A percentile compares a stretch with the other conserved stretches of the same genome.
phyloP scores from a whole-genome alignment of 2,888 invertebrate species.

The Glaucopsyche alexis region DNA sequence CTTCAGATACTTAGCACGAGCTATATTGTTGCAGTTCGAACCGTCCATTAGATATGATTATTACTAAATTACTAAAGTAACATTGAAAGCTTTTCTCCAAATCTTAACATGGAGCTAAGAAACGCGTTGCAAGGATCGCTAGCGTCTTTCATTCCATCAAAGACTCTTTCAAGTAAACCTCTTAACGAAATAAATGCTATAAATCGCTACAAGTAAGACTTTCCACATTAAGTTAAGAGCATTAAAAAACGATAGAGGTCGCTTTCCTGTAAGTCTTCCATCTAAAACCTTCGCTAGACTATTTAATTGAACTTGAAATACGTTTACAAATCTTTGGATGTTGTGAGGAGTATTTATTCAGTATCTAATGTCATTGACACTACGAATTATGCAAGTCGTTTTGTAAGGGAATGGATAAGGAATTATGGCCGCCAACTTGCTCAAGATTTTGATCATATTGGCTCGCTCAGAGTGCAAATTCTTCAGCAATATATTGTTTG shows the following conservation, averaged over 20 bases:
- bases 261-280: constrained; percentile 50
- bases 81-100: too few species aligned
- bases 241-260: constrained; percentile 59
- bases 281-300: background rate
- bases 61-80: too few species aligned
- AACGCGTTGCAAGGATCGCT: constrained; percentile 12
- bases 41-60: too few species aligned
- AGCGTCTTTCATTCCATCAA: constrained; percentile 38
- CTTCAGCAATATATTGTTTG: too few species aligned
- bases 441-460: too few species aligned
- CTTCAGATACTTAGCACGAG: too few species aligned
- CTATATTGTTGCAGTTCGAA: too few species aligned
- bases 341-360: constrained; percentile 3
- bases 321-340: background rate
- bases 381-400: too few species aligned
- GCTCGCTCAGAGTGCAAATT: too few species aligned
- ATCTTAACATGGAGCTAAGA: background rate
- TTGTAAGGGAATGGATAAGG: too few species aligned
- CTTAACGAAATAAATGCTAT: constrained; percentile 66
- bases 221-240: constrained; percentile 71
- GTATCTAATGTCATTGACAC: too few species aligned
- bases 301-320: constrained; percentile 4
- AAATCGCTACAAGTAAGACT: constrained; percentile 59
- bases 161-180: constrained; percentile 64
- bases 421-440: too few species aligned